phyloP scores from a whole-genome alignment of 2,797 vertebrate species.

The Rhynchotus rufescens region DNA sequence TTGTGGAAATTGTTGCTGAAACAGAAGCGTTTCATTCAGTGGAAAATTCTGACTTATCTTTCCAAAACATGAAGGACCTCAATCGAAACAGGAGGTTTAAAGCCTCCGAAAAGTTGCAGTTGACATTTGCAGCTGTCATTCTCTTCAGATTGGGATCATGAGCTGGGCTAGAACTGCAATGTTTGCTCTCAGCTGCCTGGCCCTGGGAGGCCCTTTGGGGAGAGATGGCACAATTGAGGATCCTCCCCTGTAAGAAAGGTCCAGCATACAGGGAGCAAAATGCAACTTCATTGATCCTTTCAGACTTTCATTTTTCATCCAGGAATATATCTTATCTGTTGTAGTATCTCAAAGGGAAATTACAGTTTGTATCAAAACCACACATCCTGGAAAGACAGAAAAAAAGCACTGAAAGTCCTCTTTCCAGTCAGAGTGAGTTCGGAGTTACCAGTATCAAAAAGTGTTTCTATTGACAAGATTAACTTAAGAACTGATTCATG shows the following conservation, averaged over 20 bases:
- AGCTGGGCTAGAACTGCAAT: not conserved
- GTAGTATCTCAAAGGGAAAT: not conserved
- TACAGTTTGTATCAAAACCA: not conserved
- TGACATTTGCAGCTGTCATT: constrained; percentile 39
- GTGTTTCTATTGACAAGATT: not conserved
- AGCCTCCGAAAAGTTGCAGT: not conserved
- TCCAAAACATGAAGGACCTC: not conserved
- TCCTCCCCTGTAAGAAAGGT: not conserved
- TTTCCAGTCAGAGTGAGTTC: not conserved
- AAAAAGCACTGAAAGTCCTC: not conserved
- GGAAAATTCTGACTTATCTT: constrained; percentile 39
- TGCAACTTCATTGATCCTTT: not conserved
- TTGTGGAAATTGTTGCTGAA: not conserved
- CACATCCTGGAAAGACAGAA: not conserved
- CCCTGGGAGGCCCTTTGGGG: not conserved
- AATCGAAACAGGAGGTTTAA: constrained; percentile 3
- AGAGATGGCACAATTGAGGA: not conserved
- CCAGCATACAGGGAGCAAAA: not conserved
- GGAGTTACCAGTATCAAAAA: not conserved
- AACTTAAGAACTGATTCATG: not conserved
- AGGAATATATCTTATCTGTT: not conserved
- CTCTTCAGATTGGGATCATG: not conserved
- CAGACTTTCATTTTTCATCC: not conserved
- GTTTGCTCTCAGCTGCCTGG: not conserved
- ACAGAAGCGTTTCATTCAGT: not conserved